phyloP scores from a whole-genome alignment of 2,888 invertebrate species.

The Chloroclysta siterata region DNA sequence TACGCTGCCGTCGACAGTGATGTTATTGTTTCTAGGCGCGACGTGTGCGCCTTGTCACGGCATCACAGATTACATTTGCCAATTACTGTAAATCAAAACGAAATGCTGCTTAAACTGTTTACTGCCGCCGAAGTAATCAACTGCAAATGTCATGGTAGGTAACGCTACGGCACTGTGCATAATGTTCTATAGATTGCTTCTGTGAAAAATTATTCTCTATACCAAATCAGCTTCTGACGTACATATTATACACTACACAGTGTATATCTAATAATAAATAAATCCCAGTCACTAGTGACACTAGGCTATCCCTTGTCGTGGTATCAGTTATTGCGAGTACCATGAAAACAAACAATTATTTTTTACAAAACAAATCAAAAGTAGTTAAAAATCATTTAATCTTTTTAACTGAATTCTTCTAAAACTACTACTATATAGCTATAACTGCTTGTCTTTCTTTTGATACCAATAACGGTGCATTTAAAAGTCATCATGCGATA shows the following conservation, averaged over 20 bases:
- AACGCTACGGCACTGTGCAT: slow-evolving; percentile 12
- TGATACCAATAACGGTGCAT: not conserved
- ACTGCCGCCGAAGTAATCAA: slow-evolving; percentile 14
- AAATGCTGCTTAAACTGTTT: slow-evolving; percentile 11
- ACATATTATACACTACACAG: not conserved
- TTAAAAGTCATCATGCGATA: not conserved
- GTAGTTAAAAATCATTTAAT: too few species aligned
- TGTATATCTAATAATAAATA: too few species aligned
- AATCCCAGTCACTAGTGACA: too few species aligned
- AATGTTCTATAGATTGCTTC: slow-evolving; percentile 11
- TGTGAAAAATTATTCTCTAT: not conserved
- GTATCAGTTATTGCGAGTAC: too few species aligned
- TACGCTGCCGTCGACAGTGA: not conserved
- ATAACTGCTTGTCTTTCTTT: not conserved
- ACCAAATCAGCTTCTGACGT: not conserved
- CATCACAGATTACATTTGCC: slow-evolving; percentile 9
- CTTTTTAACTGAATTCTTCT: too few species aligned
- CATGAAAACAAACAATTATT: too few species aligned
- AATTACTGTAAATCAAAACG: slow-evolving; percentile 12
- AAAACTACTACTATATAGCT: too few species aligned
- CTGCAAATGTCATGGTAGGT: slow-evolving; percentile 19
- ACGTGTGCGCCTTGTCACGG: slow-evolving; percentile 5
- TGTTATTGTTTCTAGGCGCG: slow-evolving; percentile 6
- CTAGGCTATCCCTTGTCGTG: too few species aligned
- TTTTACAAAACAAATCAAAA: too few species aligned